These are phyloP conservation scores for Beris chalybata DNA, from an alignment of 2,888 invertebrate species.

Conservation along the genomic window DNA sequence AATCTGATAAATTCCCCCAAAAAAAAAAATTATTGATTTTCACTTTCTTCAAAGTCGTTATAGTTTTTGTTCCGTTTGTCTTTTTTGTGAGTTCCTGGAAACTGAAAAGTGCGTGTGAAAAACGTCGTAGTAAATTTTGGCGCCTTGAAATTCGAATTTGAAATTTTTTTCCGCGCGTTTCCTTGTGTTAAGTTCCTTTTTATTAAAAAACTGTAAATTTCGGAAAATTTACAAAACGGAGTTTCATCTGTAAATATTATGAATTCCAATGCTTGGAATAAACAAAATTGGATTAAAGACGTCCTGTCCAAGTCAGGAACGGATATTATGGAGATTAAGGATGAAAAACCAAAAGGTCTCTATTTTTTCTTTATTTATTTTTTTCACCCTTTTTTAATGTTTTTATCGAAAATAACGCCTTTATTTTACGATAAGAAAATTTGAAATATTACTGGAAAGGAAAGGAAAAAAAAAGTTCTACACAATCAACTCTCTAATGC, in stretches of 20 bases:
- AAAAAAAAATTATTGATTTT: conserved; percentile 14
- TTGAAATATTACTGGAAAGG: too few relatives aligned
- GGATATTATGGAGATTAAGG: conserved; percentile 52
- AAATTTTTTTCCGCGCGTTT: background rate
- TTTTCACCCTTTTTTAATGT: background rate
- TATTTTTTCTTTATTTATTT: conserved; percentile 6
- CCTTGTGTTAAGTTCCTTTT: background rate
- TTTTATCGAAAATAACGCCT: background rate
- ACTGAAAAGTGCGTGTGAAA: too few relatives aligned
- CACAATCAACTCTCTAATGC: conserved; percentile 2
- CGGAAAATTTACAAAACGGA: conserved; percentile 23
- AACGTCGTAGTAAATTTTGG: too few relatives aligned
- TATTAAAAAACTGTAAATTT: conserved; percentile 4
- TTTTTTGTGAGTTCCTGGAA: too few relatives aligned
- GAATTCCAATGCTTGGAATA: conserved; percentile 49
- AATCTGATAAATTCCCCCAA: too few relatives aligned
- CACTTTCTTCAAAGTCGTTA: background rate
- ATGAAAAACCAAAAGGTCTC: conserved; percentile 48
- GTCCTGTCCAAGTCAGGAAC: conserved; percentile 57
- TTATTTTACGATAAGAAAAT: background rate
- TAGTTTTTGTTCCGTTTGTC: background rate
- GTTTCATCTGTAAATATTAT: conserved; percentile 15
- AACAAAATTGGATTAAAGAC: conserved; percentile 60
- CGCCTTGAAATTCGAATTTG: too few relatives aligned
- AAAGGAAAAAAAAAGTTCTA: too few relatives aligned